Evolutionary conservation across 2,888 invertebrate genomes (phyloP), one percentile per base, ranked within the genome.

Genomic region (Leucozona laternaria): DNA sequence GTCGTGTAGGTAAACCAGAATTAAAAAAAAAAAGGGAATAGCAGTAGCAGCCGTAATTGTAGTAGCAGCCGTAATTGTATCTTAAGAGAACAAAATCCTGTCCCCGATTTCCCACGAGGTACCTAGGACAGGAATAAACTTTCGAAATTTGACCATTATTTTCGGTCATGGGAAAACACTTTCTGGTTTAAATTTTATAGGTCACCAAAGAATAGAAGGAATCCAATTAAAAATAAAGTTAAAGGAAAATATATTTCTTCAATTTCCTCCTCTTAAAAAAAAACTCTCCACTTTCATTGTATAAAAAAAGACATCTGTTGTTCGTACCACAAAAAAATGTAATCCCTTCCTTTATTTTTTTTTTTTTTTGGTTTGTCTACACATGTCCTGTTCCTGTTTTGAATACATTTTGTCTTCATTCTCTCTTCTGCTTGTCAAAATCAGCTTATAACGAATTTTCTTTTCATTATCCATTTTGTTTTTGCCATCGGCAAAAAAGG

Each of bases 341-440:
- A 28, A 62, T 43, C 62, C n/a, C n/a, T 25, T 62, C 13, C 15
- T 55, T 57, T 3, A 10, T 57, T 40, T 40, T 40, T 60, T 40
- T 15, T 17, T 17, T 0, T 6, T 25, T n/a, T n/a, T n/a, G n/a
- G 15, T 50, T 50, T 20, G 13, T 25, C 11, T 3, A 25, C 43
- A 43, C 25, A 62, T 43, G 25, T 43, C 25, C 25, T n/a, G 25
- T 15, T n/a, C 4, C n/a, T 22, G 3, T 22, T 25, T 25, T 43
- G 2, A 1, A 2, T 43, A 2, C 15, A 7, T 11, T 10, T 4
- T 43, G n/a, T 5, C 15, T n/a, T 25, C 25, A 25, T 43, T 25
- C n/a, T n/a, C n/a, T 22, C 43, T 2, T 20, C 58, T 6, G 7
- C 40, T 15, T 37, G 37, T 2, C 37, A 22, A 60, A 40, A 22